Base-by-base conservation (phyloP, 2,888 invertebrate genomes). In the Diplolepis rosae region DNA sequence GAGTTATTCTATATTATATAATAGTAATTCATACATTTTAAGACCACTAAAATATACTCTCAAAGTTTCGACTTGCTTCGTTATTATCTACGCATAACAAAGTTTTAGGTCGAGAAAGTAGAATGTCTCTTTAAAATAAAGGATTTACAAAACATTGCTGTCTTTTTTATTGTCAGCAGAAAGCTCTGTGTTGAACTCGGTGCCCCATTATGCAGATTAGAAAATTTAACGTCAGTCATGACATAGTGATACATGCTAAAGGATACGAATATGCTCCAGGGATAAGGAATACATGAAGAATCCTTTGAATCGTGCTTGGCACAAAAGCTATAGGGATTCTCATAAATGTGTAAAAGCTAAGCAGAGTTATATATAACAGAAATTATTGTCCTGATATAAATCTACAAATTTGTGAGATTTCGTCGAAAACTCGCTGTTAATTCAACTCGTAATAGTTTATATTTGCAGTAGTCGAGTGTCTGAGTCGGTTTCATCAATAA, bases 171-270 rank as follows among this genome's bases (percentile, higher is more conserved):
- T 24, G 22, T 22, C 22, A 22, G 15, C 13, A 28, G 32, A 32
- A 11, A 32, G 22, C 13, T 13, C 35, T 18, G 52, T 7, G 18
- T 32, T 54, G 18, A 56, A 22, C 22, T 35, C 18, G 22, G 15
- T 1, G 56, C 56, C 35, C 22, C 35, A 56, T 56, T 56, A 56
- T 56, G 56, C 56, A 56, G 24, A 56, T 56, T 56, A 56, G 56
- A 56, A 56, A 56, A 56, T 56, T 56, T 39, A 39, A 56, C 24
- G 24, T 24, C n/a, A 18, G 35, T 24, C 56, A 24, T 56, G 35
- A 39, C 35, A 56, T 5, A 35, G 2, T 39, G 56, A 56, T 39
- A 56, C 35, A 2, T 5, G n/a, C 5, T 35, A 11, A 32, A 13
- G 9, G 28, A 15, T n/a, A 54, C 15, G 28, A 18, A 54, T 54